Evolutionary conservation across 2,113 vertebrate genomes (phyloP), one percentile per base, ranked within the genome.

Genomic region (Microtus oregoni): DNA sequence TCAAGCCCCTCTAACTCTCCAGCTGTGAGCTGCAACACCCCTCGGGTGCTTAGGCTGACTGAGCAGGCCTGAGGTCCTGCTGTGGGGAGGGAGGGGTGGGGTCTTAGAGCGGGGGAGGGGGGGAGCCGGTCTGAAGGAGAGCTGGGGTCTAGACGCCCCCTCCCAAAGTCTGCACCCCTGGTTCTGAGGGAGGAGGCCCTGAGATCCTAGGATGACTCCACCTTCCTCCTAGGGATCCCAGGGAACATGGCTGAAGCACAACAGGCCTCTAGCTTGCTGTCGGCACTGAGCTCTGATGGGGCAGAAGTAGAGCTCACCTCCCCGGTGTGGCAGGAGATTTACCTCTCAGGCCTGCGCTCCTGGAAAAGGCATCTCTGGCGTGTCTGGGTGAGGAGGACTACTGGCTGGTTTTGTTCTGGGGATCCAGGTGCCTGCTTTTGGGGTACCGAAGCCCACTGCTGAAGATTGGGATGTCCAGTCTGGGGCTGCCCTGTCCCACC

Each of bases 221-320:
- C 41, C 73, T 58, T 75, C 28, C 65, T 20, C 92, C 88, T 30
- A 50, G 86, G 96, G 12, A n/a, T 61, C 83, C 55, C 14, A 52
- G 26, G 24, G 14, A 82, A 50, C 92, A 99, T 99, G 99, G 99
- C 99, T 5, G 99, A 99, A 96, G 99, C 99, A 68, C 99, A 99
- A 97, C 99, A 99, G 98, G 99, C 99, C 0, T 99, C 99, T 92
- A 98, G 98, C 58, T 99, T 99, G 98, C 99, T 99, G 97, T 98
- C 99, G 96, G 99, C 98, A 0, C 98, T 99, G 96, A 99, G 99
- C 13, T 98, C 98, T 1, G 99, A 99, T 28, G 98, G 99, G 68
- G 98, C 98, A 0, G 98, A 99, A 87, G 98, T 98, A 87, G 98
- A 98, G 82, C 98, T 99, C 90, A 98, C 99, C 32, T 98, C 99